These are phyloP conservation scores for Ormyrus thymus DNA, from an alignment of 2,888 invertebrate genomes.

Conservation along the genomic window DNA sequence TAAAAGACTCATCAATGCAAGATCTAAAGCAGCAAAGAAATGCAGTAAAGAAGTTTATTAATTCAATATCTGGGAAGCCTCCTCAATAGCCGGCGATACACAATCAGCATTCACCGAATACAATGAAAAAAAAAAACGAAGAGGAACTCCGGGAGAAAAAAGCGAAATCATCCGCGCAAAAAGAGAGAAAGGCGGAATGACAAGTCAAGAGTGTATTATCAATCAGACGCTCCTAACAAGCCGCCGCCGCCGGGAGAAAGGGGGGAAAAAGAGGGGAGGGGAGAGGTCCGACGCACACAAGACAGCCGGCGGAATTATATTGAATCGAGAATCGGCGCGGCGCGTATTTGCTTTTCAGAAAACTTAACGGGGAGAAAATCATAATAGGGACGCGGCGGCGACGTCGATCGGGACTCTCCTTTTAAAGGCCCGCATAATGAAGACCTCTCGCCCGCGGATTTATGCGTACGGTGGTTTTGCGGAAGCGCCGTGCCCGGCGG, in stretches of 20 bases:
- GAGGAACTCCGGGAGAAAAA: too few species aligned
- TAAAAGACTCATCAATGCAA: too few species aligned
- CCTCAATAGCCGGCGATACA: too few species aligned
- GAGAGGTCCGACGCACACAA: slow-evolving; percentile 4
- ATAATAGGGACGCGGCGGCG: not conserved
- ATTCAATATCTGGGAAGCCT: too few species aligned
- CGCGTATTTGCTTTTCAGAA: slow-evolving; percentile 5
- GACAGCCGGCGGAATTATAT: slow-evolving; percentile 8
- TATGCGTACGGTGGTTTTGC: slow-evolving; percentile 13
- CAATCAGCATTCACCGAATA: too few species aligned
- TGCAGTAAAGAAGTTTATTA: too few species aligned
- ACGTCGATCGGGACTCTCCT: not conserved
- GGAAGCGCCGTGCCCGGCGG: not conserved
- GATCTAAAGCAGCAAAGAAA: too few species aligned
- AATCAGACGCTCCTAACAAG: slow-evolving; percentile 27
- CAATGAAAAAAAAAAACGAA: too few species aligned
- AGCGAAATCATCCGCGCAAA: too few species aligned
- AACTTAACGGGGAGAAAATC: slow-evolving; percentile 8
- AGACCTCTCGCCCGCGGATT: not conserved
- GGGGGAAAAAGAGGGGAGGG: slow-evolving; percentile 21
- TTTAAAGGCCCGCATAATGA: not conserved
- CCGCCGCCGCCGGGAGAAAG: not conserved
- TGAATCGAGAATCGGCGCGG: slow-evolving; percentile 5
- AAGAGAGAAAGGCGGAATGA: too few species aligned
- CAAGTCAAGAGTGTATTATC: slow-evolving; percentile 2